phyloP scores from a whole-genome alignment of 1,140 invertebrate genomes.

The Scaptomyza hsui region DNA sequence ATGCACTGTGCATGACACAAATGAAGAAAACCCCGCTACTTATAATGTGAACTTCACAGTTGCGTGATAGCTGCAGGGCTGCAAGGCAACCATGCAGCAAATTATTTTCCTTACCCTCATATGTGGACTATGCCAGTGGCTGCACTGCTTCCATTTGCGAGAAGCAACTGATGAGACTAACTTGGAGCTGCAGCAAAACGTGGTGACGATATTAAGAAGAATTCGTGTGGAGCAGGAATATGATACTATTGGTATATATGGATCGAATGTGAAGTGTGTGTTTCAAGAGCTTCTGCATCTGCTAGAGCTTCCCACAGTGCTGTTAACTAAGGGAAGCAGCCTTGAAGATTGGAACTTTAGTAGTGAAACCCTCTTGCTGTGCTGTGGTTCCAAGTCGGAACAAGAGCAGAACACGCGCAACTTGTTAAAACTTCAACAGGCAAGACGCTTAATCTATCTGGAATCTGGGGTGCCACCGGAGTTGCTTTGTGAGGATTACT shows the following conservation, averaged over 20 bases:
- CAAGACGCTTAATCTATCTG: constrained; percentile 37
- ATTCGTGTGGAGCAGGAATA: constrained; percentile 43
- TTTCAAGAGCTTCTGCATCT: constrained; percentile 39
- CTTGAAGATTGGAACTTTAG: constrained; percentile 43
- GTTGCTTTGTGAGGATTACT: constrained; percentile 30
- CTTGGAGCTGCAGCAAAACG: neutral
- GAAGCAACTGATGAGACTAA: neutral
- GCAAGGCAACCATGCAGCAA: constrained; percentile 5
- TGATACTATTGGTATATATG: constrained; percentile 48
- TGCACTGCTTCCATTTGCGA: neutral
- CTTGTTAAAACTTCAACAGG: constrained; percentile 36
- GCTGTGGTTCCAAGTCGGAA: constrained; percentile 35
- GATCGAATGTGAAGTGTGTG: constrained; percentile 24
- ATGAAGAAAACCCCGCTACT: too few relatives aligned
- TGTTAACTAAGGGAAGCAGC: constrained; percentile 38
- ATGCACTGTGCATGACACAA: constrained; percentile 7
- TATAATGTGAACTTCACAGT: too few relatives aligned
- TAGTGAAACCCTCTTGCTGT: constrained; percentile 37
- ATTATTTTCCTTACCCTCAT: constrained; percentile 9
- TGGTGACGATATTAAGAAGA: constrained; percentile 26
- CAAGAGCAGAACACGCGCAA: constrained; percentile 28
- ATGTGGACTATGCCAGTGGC: constrained; percentile 11
- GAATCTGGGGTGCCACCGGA: neutral
- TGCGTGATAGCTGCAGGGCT: too few relatives aligned
- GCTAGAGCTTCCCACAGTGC: constrained; percentile 25